Percentiles rank a stretch among this genome's conserved stretches.
These are phyloP conservation scores for Chymomyza costata DNA, from an alignment of 1,140 invertebrate species.

Conservation along the genomic window DNA sequence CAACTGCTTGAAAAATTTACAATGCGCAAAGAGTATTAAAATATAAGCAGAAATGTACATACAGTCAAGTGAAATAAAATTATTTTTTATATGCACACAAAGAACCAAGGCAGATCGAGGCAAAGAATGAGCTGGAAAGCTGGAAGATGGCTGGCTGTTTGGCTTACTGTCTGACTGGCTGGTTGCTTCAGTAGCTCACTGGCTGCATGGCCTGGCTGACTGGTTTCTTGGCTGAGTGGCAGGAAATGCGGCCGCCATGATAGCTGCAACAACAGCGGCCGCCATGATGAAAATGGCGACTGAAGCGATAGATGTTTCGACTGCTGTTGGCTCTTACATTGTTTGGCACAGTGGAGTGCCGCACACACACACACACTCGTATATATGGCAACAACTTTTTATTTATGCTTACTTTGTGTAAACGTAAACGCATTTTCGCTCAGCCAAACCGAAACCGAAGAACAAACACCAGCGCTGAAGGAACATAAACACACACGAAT, in stretches of 20 bases:
- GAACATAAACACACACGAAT: no score
- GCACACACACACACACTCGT: slow-evolving; percentile 25
- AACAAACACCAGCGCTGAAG: no score
- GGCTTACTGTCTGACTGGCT: slow-evolving; percentile 10
- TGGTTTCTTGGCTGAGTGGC: slow-evolving; percentile 11
- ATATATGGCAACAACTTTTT: slow-evolving; percentile 43
- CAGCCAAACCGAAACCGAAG: slow-evolving; percentile 17
- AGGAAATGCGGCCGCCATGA: slow-evolving; percentile 50
- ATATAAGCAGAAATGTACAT: no score
- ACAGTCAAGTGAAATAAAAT: slow-evolving; percentile 66
- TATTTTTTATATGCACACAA: slow-evolving; percentile 38
- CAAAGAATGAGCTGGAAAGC: slow-evolving; percentile 9
- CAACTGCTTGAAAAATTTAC: no score
- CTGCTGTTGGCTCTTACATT: slow-evolving; percentile 23
- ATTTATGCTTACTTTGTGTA: slow-evolving; percentile 73
- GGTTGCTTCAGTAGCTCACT: no score
- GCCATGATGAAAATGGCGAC: slow-evolving; percentile 13
- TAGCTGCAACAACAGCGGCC: slow-evolving; percentile 28
- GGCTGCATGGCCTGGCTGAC: slow-evolving; percentile 1
- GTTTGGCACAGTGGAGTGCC: slow-evolving; percentile 37
- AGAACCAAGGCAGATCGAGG: slow-evolving; percentile 41
- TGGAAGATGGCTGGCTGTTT: slow-evolving; percentile 1
- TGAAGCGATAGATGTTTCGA: slow-evolving; percentile 16
- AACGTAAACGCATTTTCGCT: slow-evolving; percentile 55
- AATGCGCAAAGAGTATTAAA: no score